A percentile compares a stretch with the other conserved stretches of the same genome.
Evolutionary conservation across 2,797 vertebrate species (phyloP).

Genomic region (Acipenser oxyrinchus): DNA sequence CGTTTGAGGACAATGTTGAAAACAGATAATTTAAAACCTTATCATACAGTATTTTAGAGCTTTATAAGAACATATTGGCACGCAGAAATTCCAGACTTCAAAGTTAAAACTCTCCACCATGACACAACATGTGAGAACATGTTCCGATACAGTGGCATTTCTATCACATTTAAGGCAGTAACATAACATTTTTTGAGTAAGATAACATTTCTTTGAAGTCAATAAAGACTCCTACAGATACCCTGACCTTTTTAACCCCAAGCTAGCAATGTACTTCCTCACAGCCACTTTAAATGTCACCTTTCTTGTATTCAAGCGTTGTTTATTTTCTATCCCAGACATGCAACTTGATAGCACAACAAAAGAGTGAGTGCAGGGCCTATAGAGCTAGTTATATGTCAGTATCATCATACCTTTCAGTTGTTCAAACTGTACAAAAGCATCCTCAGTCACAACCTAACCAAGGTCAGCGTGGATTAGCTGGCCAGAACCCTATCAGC

Average conservation of each 20-base stretch:
- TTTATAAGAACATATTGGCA: conserved; percentile 18
- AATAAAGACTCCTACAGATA: conserved; percentile 46
- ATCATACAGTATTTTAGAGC: too few species aligned
- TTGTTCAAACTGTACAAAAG: conserved; percentile 70
- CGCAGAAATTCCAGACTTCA: conserved; percentile 28
- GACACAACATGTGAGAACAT: conserved; percentile 17
- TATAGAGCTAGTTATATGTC: conserved; percentile 62
- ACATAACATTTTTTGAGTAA: conserved; percentile 50
- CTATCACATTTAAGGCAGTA: conserved; percentile 25
- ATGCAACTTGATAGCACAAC: conserved; percentile 68
- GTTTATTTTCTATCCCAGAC: conserved; percentile 52
- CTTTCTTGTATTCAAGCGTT: conserved; percentile 47
- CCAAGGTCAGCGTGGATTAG: conserved; percentile 74
- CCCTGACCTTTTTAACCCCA: conserved; percentile 59
- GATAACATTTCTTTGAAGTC: conserved; percentile 56
- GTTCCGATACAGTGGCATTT: conserved; percentile 29
- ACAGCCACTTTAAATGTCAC: conserved; percentile 63
- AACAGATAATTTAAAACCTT: too few species aligned
- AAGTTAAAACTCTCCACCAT: conserved; percentile 23
- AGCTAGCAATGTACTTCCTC: conserved; percentile 50
- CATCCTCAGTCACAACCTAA: conserved; percentile 61
- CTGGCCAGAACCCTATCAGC: conserved; percentile 71
- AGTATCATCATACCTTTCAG: conserved; percentile 65
- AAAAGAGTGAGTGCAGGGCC: conserved; percentile 62
- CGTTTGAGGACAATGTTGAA: too few species aligned